A percentile compares a stretch with the other conserved stretches of the same genome.
Conservation (phyloP, 2,113 vertebrate species). For the Saguinus imperator region DNA sequence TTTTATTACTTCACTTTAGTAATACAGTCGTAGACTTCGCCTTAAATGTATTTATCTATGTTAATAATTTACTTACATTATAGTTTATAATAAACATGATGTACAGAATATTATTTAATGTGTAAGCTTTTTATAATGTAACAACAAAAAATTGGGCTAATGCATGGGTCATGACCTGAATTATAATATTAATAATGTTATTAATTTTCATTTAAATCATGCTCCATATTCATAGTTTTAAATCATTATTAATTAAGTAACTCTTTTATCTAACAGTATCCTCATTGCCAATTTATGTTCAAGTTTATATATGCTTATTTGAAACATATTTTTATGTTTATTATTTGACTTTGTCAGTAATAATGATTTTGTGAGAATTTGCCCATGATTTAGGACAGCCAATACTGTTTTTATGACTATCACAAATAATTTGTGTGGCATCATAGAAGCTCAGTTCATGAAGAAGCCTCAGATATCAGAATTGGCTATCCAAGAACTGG, state of each 20-base stretch:
- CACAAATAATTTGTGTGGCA: background rate
- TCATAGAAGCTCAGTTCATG: background rate
- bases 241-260: slow-evolving; percentile 71
- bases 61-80: background rate
- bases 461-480: background rate
- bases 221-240: slow-evolving; percentile 61
- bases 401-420: background rate
- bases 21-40: background rate
- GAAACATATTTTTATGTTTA: background rate
- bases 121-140: background rate
- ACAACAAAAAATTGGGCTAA: background rate
- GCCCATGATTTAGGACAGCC: background rate
- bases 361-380: slow-evolving; percentile 15
- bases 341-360: background rate
- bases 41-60: background rate
- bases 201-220: slow-evolving; percentile 73
- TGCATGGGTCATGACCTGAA: background rate
- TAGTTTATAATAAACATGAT: background rate
- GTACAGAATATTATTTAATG: background rate
- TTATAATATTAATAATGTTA: slow-evolving; percentile 36
- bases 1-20: background rate
- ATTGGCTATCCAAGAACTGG: slow-evolving; percentile 19
- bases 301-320: background rate
- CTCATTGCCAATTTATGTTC: slow-evolving; percentile 24
- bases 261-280: background rate